A percentile compares a stretch with the other conserved stretches of the same genome.
phyloP scores from a whole-genome alignment of 2,113 vertebrate species.

The Acrocephalus kingi region DNA sequence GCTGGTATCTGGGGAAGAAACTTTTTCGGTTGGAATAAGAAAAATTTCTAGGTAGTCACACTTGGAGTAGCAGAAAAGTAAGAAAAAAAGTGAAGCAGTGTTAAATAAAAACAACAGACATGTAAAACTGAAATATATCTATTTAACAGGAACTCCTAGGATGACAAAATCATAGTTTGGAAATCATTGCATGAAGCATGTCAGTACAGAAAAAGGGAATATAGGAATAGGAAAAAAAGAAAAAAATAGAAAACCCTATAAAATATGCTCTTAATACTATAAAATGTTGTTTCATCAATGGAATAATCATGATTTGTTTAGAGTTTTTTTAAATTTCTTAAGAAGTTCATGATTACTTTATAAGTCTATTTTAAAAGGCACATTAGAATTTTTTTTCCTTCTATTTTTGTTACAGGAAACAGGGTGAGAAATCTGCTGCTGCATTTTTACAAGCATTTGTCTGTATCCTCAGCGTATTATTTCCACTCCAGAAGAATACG shows the following conservation, averaged over 20 bases:
- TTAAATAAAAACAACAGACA: background rate
- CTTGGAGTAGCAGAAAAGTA: background rate
- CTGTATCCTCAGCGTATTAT: background rate
- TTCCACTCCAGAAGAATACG: background rate
- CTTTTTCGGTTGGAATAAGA: background rate
- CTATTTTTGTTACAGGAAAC: background rate
- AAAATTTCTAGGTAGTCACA: background rate
- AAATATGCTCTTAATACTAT: background rate
- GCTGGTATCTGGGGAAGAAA: background rate
- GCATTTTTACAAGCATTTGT: background rate
- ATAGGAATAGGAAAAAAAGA: background rate
- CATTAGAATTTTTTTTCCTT: background rate
- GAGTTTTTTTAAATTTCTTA: background rate
- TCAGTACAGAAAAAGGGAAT: background rate
- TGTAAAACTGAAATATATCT: background rate
- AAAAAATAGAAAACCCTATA: background rate
- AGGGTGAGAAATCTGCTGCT: background rate
- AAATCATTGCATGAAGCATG: background rate
- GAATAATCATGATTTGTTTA: background rate
- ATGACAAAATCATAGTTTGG: background rate
- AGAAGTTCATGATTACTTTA: background rate
- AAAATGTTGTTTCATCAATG: background rate
- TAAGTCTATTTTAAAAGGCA: background rate
- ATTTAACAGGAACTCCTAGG: background rate
- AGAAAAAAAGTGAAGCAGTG: background rate